Conservation (phyloP, 1,140 invertebrate genomes). For the Lycorma delicatula region DNA sequence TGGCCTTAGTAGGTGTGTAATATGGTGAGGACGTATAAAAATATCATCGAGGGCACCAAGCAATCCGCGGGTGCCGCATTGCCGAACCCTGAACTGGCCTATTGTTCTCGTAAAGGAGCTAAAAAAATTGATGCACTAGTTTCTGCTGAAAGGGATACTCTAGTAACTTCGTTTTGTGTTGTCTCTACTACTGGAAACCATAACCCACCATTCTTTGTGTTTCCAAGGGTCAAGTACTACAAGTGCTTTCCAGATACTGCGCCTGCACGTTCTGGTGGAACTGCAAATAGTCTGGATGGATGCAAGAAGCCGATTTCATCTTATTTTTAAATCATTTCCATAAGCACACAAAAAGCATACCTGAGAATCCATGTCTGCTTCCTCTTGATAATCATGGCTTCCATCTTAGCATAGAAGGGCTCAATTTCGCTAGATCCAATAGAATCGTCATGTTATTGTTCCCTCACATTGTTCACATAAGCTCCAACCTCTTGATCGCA, state of each 20-base stretch:
- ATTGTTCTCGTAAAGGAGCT: constrained; percentile 28
- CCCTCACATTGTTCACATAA: constrained; percentile 22
- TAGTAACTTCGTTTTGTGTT: constrained; percentile 31
- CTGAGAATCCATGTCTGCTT: constrained; percentile 19
- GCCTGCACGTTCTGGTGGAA: constrained; percentile 36
- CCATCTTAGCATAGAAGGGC: constrained; percentile 17
- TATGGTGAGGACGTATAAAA: too few relatives aligned
- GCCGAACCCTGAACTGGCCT: too few relatives aligned
- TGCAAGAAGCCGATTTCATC: constrained; percentile 39
- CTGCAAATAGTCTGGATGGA: constrained; percentile 42
- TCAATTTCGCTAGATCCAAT: constrained; percentile 30
- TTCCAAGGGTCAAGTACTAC: constrained; percentile 33
- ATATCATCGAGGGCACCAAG: too few relatives aligned
- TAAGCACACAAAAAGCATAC: constrained; percentile 24
- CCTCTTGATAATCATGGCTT: constrained; percentile 29
- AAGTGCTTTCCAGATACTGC: constrained; percentile 29
- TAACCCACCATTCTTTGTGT: constrained; percentile 36
- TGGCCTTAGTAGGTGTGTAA: too few relatives aligned
- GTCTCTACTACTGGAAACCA: constrained; percentile 32
- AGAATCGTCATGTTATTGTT: constrained; percentile 27
- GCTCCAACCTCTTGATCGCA: constrained; percentile 37
- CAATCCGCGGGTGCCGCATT: too few relatives aligned
- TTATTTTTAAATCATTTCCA: constrained; percentile 36
- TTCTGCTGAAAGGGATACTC: constrained; percentile 32
- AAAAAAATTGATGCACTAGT: constrained; percentile 34